These are phyloP conservation scores for Lycophotia porphyrea DNA, from an alignment of 2,888 invertebrate species.

Conservation along the genomic window DNA sequence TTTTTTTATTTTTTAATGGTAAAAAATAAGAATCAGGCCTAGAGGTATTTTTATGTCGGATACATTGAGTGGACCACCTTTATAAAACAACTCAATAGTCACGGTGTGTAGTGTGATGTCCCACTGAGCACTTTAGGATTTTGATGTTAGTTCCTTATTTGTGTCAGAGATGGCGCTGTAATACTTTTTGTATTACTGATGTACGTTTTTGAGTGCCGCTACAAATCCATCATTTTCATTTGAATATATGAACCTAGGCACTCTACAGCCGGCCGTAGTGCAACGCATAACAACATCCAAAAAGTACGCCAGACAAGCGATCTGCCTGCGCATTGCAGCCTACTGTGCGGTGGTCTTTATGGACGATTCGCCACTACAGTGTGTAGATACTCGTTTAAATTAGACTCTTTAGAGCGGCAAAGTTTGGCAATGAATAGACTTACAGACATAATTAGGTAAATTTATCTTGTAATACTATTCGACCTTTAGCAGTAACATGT, in stretches of 20 bases:
- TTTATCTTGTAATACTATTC: background rate
- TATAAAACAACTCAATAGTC: too few species aligned
- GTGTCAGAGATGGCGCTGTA: too few species aligned
- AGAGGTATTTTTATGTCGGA: too few species aligned
- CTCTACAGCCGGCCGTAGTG: background rate
- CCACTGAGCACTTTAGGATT: too few species aligned
- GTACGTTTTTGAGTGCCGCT: background rate
- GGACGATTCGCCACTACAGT: background rate
- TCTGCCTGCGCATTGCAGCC: background rate
- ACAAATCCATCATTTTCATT: background rate
- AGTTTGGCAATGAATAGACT: background rate
- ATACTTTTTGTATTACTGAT: too few species aligned
- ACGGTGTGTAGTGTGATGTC: too few species aligned
- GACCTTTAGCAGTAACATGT: constrained; percentile 24
- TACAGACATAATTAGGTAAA: background rate
- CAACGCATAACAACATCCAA: background rate
- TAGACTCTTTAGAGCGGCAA: background rate
- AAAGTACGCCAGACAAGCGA: background rate
- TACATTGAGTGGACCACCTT: too few species aligned
- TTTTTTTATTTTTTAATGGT: too few species aligned
- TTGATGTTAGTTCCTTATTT: too few species aligned
- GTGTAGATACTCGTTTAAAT: background rate
- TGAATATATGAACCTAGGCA: background rate
- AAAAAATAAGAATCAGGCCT: too few species aligned
- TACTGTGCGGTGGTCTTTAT: background rate